phyloP scores from a whole-genome alignment of 2,888 invertebrate genomes.

The Archaeoteleia sp. region DNA sequence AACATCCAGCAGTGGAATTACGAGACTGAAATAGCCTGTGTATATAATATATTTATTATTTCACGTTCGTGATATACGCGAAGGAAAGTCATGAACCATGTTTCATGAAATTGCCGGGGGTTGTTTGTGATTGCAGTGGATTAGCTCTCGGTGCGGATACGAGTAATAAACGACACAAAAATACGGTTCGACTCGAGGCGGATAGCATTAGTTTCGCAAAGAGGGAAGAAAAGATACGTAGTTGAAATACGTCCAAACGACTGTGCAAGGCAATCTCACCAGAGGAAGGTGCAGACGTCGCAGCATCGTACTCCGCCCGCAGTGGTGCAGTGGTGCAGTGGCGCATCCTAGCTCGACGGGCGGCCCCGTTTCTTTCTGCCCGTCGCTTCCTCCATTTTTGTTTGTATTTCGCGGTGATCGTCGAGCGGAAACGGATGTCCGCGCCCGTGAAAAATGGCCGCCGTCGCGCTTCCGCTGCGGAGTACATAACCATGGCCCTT shows the following conservation, averaged over 20 bases:
- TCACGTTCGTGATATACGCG: too few relatives aligned
- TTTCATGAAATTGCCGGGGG: constrained; percentile 6
- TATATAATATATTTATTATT: too few relatives aligned
- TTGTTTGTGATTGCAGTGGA: constrained; percentile 17
- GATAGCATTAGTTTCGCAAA: constrained; percentile 13
- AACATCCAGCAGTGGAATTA: too few relatives aligned
- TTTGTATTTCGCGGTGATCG: constrained; percentile 70
- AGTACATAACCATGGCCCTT: constrained; percentile 38
- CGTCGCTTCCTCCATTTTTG: constrained; percentile 63
- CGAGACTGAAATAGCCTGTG: too few relatives aligned
- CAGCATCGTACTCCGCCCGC: constrained; percentile 2
- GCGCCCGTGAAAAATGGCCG: constrained; percentile 70
- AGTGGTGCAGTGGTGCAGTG: constrained; percentile 6
- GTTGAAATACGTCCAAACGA: constrained; percentile 15
- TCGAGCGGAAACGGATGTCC: constrained; percentile 71
- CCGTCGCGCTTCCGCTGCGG: constrained; percentile 64
- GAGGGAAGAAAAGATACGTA: not conserved
- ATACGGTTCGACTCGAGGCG: constrained; percentile 3
- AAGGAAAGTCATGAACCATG: constrained; percentile 12
- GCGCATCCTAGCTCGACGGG: constrained; percentile 17
- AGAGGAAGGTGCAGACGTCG: constrained; percentile 10
- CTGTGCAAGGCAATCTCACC: constrained; percentile 10
- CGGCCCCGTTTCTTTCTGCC: constrained; percentile 35
- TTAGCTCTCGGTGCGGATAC: constrained; percentile 11
- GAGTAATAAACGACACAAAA: constrained; percentile 18